Evolutionary conservation across 2,888 invertebrate species (phyloP), one percentile per base, ranked within the genome.

Genomic region (Cyaniris semiargus): DNA sequence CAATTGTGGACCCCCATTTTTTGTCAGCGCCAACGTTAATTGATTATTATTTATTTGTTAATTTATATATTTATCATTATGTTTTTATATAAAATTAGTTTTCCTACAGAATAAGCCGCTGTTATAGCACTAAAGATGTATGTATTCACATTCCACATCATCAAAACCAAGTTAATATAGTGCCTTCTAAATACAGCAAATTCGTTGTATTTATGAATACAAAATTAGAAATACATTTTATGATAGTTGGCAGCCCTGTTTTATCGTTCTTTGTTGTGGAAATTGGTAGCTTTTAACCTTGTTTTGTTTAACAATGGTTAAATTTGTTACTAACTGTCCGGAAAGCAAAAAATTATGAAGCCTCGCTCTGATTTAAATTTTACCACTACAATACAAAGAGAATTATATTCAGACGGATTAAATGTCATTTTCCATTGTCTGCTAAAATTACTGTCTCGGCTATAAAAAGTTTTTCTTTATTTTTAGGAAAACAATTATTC

Each of bases 251-350:
- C 53, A 74, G 53, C 74, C 74, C 74, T 74, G 74, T 87, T 90
- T 90, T 90, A 91, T 87, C 86, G 89, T 87, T 88, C 88, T 88
- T 90, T 90, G 89, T 90, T 89, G 83, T 86, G 83, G 83, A 85
- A 86, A 85, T 87, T 85, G 84, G 77, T 80, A 76, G 78, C 78
- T 74, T 76, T 79, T 76, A 76, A 76, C 76, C 76, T 77, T 78
- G 79, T 77, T 79, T 79, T 84, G 83, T 80, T 83, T 77, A 77
- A 58, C 76, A 71, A 78, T 79, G 76, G 77, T 77, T 74, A 74
- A 70, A 76, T 77, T 79, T 71, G 76, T 77, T 78, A 27, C 23
- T 53, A 53, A 74, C 74, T 53, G 74, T 53, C 74, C 74, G 74
- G 74, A 74, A 74, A 74, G 74, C 74, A 74, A 74, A 74, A 74